phyloP scores from a whole-genome alignment of 1,140 invertebrate species.

The Scaptomyza pallida region DNA sequence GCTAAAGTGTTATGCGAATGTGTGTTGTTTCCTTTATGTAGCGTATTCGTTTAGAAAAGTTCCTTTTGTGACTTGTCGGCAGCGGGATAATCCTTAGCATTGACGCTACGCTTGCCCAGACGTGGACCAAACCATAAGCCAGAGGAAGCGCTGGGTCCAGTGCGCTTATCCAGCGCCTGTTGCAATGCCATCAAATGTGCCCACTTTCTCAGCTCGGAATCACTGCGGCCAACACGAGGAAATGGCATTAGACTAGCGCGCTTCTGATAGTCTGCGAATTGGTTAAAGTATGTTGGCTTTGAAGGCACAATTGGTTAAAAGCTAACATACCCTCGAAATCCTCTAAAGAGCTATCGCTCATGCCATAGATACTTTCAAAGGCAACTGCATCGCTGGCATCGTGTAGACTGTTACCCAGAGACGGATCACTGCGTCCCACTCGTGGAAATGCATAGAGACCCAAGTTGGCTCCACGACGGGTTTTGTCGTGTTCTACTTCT shows the following conservation, averaged over 20 bases:
- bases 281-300: background rate
- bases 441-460: constrained; percentile 86
- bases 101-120: constrained; percentile 84
- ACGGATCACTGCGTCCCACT: constrained; percentile 85
- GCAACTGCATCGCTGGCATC: constrained; percentile 59
- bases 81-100: constrained; percentile 49
- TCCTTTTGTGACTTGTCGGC: constrained; percentile 65
- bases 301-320: background rate
- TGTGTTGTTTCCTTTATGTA: constrained; percentile 1
- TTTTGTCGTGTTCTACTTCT: constrained; percentile 73
- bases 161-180: constrained; percentile 76
- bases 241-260: constrained; percentile 85
- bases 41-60: constrained; percentile 46
- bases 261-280: constrained; percentile 69
- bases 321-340: constrained; percentile 74
- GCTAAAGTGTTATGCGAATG: background rate
- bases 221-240: constrained; percentile 85
- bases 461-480: constrained; percentile 83
- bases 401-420: constrained; percentile 67
- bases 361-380: constrained; percentile 57
- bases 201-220: constrained; percentile 77
- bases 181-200: constrained; percentile 76
- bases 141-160: constrained; percentile 77
- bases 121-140: constrained; percentile 87
- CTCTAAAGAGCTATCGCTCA: constrained; percentile 63